Conservation (phyloP, 53 echinoderm and acorn worm species). For the Luidia sarsii region DNA sequence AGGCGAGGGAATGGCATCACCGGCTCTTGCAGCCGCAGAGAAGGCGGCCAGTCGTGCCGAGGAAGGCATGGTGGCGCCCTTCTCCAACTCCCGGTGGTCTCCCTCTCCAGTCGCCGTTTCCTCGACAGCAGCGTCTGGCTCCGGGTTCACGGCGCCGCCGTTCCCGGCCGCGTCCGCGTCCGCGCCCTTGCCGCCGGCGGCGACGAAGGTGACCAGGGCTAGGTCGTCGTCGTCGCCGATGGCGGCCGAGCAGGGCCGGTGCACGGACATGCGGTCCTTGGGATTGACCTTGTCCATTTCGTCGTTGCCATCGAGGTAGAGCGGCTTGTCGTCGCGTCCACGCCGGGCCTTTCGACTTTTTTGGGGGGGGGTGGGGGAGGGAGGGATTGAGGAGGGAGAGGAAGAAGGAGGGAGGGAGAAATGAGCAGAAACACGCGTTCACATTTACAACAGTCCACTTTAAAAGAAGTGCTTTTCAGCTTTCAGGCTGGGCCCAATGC, state of each 20-base stretch:
- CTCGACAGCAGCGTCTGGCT: neutral
- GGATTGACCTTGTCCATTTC: neutral
- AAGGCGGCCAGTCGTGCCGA: neutral
- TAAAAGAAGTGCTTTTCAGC: too few species aligned
- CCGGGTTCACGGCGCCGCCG: slow-evolving; percentile 16
- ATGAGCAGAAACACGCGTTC: too few species aligned
- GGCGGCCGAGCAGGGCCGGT: slow-evolving; percentile 6
- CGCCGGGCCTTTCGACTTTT: neutral
- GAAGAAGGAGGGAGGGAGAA: too few species aligned
- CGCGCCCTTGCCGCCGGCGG: neutral
- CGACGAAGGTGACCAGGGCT: slow-evolving; percentile 18
- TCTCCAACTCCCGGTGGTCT: neutral
- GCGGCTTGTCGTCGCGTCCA: neutral
- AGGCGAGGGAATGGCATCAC: too few species aligned
- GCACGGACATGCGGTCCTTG: slow-evolving; percentile 31
- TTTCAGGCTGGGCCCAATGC: too few species aligned
- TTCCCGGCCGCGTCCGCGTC: slow-evolving; percentile 15
- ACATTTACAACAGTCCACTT: too few species aligned
- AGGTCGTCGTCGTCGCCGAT: slow-evolving; percentile 13
- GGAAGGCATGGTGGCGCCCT: slow-evolving; percentile 24
- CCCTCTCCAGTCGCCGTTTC: neutral
- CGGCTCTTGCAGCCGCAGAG: neutral
- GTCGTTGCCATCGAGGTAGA: neutral
- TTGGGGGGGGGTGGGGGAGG: too few species aligned
- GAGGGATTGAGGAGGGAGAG: neutral